These are phyloP conservation scores for Silurus glanis DNA, from an alignment of 2,113 vertebrate species.

Conservation along the genomic window DNA sequence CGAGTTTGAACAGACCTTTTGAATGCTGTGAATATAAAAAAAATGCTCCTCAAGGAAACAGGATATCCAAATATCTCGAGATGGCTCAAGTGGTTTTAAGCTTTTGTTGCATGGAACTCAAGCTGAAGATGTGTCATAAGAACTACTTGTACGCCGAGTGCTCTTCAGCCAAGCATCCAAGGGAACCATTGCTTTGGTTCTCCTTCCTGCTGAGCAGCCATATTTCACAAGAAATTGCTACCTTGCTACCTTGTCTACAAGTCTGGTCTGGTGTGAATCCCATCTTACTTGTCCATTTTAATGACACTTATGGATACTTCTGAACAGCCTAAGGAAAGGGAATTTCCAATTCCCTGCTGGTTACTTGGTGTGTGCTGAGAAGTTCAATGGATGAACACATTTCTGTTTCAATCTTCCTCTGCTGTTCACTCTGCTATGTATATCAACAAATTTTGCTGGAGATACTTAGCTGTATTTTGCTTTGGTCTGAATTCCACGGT, in stretches of 20 bases:
- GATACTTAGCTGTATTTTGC: slow-evolving; percentile 14
- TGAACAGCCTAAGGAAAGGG: slow-evolving; percentile 22
- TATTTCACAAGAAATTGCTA: slow-evolving; percentile 32
- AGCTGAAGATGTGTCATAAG: slow-evolving; percentile 47
- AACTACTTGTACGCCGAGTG: slow-evolving; percentile 20
- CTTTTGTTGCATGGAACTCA: slow-evolving; percentile 47
- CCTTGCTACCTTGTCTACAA: slow-evolving; percentile 32
- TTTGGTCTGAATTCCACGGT: slow-evolving; percentile 27
- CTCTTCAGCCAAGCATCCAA: slow-evolving; percentile 21
- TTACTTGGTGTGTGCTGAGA: slow-evolving; percentile 5
- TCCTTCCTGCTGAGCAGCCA: slow-evolving; percentile 29
- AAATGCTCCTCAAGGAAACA: slow-evolving; percentile 51
- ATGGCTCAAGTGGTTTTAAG: slow-evolving; percentile 24
- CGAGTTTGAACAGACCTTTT: slow-evolving; percentile 29
- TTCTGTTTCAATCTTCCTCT: slow-evolving; percentile 14
- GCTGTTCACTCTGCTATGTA: background rate
- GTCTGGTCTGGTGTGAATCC: slow-evolving; percentile 24
- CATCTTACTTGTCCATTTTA: slow-evolving; percentile 36
- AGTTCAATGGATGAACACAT: slow-evolving; percentile 4
- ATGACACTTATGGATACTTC: slow-evolving; percentile 9
- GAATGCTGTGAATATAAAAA: slow-evolving; percentile 54
- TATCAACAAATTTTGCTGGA: slow-evolving; percentile 22
- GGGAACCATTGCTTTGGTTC: slow-evolving; percentile 10
- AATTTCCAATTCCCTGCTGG: slow-evolving; percentile 3
- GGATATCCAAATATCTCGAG: slow-evolving; percentile 52